Conservation (phyloP, 2,113 vertebrate species). For the Ivindomyrus marchei region DNA sequence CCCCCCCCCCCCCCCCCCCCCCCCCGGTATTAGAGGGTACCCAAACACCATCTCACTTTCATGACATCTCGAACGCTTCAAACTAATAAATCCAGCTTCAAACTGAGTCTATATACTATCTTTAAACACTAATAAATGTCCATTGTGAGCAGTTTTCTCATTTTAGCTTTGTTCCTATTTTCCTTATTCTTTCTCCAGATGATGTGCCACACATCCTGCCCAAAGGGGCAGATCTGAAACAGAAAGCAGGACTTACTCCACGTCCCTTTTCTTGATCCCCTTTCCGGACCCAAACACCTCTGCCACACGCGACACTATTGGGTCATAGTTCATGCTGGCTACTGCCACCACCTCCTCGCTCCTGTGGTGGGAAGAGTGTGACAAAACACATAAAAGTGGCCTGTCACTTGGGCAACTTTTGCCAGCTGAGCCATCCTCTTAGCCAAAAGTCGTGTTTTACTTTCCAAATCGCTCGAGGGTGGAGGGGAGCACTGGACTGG, state of each 20-base stretch:
- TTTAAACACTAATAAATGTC: neutral
- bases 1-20: too few relatives aligned
- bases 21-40: neutral
- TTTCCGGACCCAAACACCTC: conserved; percentile 88
- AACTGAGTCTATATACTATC: neutral
- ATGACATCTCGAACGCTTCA: neutral
- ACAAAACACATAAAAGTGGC: conserved; percentile 3
- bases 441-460: neutral
- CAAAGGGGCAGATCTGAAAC: conserved; percentile 28
- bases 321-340: conserved; percentile 97
- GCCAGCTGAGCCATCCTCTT: too few relatives aligned
- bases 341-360: conserved; percentile 91
- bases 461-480: neutral
- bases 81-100: neutral
- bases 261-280: conserved; percentile 86
- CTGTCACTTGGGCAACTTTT: neutral
- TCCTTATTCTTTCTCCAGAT: neutral
- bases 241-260: conserved; percentile 79
- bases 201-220: neutral
- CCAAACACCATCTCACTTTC: neutral
- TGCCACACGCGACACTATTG: conserved; percentile 90
- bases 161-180: neutral
- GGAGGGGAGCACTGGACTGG: neutral
- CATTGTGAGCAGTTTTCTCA: neutral
- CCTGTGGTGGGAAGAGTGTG: conserved; percentile 51